Conservation (phyloP, 2,797 vertebrate species). For the Pseudomugil tenellus region DNA sequence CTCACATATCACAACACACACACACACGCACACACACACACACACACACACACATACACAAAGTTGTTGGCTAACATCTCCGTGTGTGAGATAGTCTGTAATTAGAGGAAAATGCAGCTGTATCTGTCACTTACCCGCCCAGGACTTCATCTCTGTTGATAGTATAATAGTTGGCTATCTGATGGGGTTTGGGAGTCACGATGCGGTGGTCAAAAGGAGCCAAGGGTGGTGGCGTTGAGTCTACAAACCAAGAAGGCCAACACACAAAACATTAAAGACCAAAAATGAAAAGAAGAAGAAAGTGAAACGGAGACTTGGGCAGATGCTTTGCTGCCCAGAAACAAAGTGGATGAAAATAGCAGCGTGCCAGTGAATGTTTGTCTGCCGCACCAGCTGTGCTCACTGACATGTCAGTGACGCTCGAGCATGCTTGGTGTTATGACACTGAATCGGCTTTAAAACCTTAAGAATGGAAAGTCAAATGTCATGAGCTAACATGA, state of each 20-base stretch:
- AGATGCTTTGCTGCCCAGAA: constrained; percentile 35
- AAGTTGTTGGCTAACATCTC: constrained; percentile 21
- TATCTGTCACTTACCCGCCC: constrained; percentile 88
- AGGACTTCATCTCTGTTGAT: constrained; percentile 90
- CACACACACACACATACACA: no score
- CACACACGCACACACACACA: no score
- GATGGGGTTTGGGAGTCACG: constrained; percentile 88
- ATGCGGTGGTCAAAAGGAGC: constrained; percentile 95
- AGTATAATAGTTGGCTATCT: constrained; percentile 87
- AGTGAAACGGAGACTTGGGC: constrained; percentile 6
- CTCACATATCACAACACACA: no score
- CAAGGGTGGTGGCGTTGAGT: constrained; percentile 81
- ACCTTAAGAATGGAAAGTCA: constrained; percentile 43
- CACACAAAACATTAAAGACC: constrained; percentile 7
- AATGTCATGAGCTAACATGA: constrained; percentile 42
- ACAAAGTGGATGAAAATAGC: constrained; percentile 70
- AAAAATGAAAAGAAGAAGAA: background rate
- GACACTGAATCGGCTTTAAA: constrained; percentile 52
- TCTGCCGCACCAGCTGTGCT: constrained; percentile 52
- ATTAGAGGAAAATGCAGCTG: constrained; percentile 1
- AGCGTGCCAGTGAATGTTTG: constrained; percentile 53
- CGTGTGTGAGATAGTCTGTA: constrained; percentile 36
- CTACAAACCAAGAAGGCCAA: constrained; percentile 70
- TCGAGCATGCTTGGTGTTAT: constrained; percentile 33
- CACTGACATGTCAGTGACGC: constrained; percentile 49